These are phyloP conservation scores for Metopia argyrocephala DNA, from an alignment of 2,888 invertebrate genomes.

Conservation along the genomic window DNA sequence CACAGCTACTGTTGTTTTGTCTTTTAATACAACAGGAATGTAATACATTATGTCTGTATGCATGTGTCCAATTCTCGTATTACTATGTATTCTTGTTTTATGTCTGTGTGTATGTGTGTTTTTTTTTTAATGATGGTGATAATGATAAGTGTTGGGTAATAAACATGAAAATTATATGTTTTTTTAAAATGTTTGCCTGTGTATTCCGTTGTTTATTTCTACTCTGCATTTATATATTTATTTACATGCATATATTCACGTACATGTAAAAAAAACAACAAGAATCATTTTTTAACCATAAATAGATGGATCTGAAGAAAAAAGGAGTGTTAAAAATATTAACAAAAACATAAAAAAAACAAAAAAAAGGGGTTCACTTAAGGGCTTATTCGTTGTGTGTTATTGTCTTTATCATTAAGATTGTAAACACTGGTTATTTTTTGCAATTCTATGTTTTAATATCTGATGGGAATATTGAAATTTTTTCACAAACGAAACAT, in stretches of 20 bases:
- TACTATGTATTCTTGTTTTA: background rate
- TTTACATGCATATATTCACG: background rate
- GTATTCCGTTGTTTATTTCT: background rate
- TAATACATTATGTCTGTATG: background rate
- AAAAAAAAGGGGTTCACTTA: constrained; percentile 17
- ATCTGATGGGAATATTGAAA: constrained; percentile 52
- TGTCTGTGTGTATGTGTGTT: constrained; percentile 16
- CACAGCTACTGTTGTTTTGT: constrained; percentile 27
- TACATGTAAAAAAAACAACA: background rate
- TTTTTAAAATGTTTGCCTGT: constrained; percentile 47
- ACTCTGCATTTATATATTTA: constrained; percentile 1
- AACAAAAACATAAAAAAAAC: constrained; percentile 2
- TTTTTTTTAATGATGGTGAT: constrained; percentile 46
- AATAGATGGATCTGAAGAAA: background rate
- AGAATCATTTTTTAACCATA: background rate
- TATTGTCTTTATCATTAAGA: constrained; percentile 30
- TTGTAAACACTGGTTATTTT: constrained; percentile 33
- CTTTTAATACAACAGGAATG: constrained; percentile 17
- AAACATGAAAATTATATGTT: constrained; percentile 62
- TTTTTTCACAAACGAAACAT: constrained; percentile 15
- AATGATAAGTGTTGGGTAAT: constrained; percentile 62
- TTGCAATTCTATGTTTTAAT: constrained; percentile 32
- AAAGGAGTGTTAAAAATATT: too few relatives aligned
- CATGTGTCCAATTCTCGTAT: background rate
- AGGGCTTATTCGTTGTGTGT: constrained; percentile 7